Evolutionary conservation across 37 sponge, comb jelly and placozoan genomes (phyloP), one percentile per base, ranked within the genome.

Genomic region (Bolinopsis microptera): DNA sequence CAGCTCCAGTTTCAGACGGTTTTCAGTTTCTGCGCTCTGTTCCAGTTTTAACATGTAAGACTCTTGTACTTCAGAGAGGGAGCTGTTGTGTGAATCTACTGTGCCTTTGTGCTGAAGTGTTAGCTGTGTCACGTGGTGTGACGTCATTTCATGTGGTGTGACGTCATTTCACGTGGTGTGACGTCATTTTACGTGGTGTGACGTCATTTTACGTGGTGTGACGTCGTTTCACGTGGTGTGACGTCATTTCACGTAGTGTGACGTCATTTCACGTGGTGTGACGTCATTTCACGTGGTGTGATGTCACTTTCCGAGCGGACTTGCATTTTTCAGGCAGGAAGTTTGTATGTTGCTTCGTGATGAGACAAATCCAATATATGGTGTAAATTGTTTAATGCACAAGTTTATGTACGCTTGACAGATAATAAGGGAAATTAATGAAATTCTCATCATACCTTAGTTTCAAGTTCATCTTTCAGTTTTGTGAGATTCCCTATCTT

Each of bases 41-140:
- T 86, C 90, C 35, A 86, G 61, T 40, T 86, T 86, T 2, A 34
- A 8, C 90, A 86, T 86, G 41, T 41, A 86, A 0, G 90, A 86
- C 28, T 28, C 9, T 27, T 86, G 90, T 22, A 86, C 61, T 23
- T 86, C 90, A 13, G 61, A 41, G 2, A 86, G 41, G 36, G 61
- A 41, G 41, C 48, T 41, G 61, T 41, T 86, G 61, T 86, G 90
- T 3, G n/a, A 16, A 1, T 86, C 90, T 9, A 27, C 0, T 26
- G 34, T 38, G 34, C 18, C 30, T 2, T 38, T 39, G 80, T 77
- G 28, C 80, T 77, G 37, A 34, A 32, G 37, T 70, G 21, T 48
- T 48, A 48, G 61, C 5, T 5, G 61, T 48, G 61, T 48, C 61
- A 48, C 61, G 61, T 48, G 61, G 61, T 48, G 61, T 48, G 61